Evolutionary conservation across 1,140 invertebrate species (phyloP), one percentile per base, ranked within the genome.

Genomic region (Linepithema humile): DNA sequence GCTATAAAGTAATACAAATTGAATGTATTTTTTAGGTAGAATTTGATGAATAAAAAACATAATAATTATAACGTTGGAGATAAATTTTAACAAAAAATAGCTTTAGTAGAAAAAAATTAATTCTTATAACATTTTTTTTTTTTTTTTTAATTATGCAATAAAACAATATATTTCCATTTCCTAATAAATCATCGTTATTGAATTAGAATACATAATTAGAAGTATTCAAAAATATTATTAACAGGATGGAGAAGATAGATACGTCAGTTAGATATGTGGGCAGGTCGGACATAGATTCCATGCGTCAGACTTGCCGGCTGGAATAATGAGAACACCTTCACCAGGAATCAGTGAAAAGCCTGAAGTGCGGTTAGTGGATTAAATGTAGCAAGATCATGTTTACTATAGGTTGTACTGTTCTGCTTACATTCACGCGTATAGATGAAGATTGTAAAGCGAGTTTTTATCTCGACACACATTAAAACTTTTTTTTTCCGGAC

Each of bases 241-340:
- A 15, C n/a, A 3, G 32, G n/a, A 20, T 35, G 26, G 48, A 75
- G 26, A 75, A 48, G 26, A 62, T 32, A n/a, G n/a, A n/a, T n/a
- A n/a, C n/a, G n/a, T 26, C 20, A 26, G 20, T 50, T 26, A 50
- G 20, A 59, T 6, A 35, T n/a, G n/a, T n/a, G n/a, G n/a, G n/a
- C n/a, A 60, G 15, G 29, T 64, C 32, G 53, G 45, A 67, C 29
- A 65, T 84, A 72, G 40, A 84, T 82, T 77, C 57, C 59, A 4
- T 62, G 9, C 23, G 9, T 45, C 6, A 7, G 3, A 59, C 4
- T 40, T 15, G n/a, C 17, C 26, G 12, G 12, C 23, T 32, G 69
- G 43, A 43, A 62, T 82, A 86, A 89, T 62, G 84, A 59, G 69
- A 89, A 89, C 86, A 88, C 73, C 64, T 89, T 89, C 84, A 88